phyloP scores from a whole-genome alignment of 2,113 vertebrate species.

The Plecotus auritus region DNA sequence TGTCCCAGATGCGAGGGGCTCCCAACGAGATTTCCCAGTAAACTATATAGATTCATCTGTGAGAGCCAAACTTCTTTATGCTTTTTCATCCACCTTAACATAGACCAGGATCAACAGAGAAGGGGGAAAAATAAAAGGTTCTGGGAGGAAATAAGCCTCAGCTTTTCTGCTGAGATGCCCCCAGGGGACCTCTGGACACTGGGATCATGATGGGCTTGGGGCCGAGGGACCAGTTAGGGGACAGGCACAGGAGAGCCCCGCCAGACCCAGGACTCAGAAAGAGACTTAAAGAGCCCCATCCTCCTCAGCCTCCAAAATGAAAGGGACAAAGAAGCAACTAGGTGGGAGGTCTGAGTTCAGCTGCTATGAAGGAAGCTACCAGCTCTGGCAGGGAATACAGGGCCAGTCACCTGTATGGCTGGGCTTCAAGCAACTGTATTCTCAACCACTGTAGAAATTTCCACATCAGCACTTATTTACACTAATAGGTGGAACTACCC shows the following conservation, averaged over 20 bases:
- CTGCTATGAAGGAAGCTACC: background rate
- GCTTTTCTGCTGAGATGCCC: background rate
- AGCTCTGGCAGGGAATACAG: background rate
- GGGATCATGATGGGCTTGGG: background rate
- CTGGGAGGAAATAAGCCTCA: background rate
- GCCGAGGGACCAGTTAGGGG: fast-evolving
- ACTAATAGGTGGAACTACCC: background rate
- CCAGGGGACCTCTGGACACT: fast-evolving
- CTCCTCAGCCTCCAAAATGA: background rate
- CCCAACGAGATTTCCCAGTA: background rate
- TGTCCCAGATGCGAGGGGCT: background rate
- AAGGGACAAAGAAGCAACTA: background rate
- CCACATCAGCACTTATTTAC: background rate
- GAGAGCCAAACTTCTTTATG: background rate
- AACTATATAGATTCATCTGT: too few species aligned
- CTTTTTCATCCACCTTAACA: background rate
- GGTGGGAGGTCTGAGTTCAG: background rate
- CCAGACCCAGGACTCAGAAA: background rate
- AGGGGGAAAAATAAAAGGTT: background rate
- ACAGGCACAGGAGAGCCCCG: background rate
- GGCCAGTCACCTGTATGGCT: fast-evolving
- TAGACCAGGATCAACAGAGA: background rate
- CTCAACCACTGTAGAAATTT: background rate
- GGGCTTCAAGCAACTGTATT: fast-evolving
- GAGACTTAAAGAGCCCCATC: background rate